phyloP scores from a whole-genome alignment of 2,888 invertebrate species.

The Eristalis arbustorum region DNA sequence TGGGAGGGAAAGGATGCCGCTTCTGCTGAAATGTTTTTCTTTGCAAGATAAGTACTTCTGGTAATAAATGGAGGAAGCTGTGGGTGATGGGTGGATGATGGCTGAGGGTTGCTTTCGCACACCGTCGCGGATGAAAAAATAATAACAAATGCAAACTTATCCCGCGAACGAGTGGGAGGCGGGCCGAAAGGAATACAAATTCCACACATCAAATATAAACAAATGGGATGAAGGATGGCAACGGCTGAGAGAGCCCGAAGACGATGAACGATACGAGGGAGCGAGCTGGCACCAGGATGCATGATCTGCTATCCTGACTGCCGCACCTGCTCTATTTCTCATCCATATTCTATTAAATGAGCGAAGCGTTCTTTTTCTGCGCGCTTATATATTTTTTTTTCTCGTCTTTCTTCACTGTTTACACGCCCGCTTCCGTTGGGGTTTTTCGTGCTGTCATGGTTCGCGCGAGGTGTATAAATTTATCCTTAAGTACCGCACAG shows the following conservation, averaged over 20 bases:
- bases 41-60: conserved; percentile 56
- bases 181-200: conserved; percentile 11
- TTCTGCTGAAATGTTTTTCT: conserved; percentile 46
- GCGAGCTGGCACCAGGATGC: conserved; percentile 32
- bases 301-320: conserved; percentile 50
- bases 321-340: conserved; percentile 66
- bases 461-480: conserved; percentile 35
- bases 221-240: conserved; percentile 41
- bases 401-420: background rate
- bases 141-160: conserved; percentile 44
- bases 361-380: conserved; percentile 24
- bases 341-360: conserved; percentile 68
- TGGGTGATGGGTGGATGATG: background rate
- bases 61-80: conserved; percentile 47
- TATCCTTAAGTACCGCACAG: conserved; percentile 23
- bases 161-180: background rate
- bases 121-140: background rate
- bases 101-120: background rate
- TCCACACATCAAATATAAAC: conserved; percentile 61
- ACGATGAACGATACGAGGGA: conserved; percentile 27
- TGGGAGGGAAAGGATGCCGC: too few species aligned
- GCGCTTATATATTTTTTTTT: background rate
- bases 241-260: background rate
- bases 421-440: background rate
- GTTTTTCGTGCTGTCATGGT: background rate